Conservation (phyloP, 2,113 vertebrate species). For the Girardinichthys multiradiatus region DNA sequence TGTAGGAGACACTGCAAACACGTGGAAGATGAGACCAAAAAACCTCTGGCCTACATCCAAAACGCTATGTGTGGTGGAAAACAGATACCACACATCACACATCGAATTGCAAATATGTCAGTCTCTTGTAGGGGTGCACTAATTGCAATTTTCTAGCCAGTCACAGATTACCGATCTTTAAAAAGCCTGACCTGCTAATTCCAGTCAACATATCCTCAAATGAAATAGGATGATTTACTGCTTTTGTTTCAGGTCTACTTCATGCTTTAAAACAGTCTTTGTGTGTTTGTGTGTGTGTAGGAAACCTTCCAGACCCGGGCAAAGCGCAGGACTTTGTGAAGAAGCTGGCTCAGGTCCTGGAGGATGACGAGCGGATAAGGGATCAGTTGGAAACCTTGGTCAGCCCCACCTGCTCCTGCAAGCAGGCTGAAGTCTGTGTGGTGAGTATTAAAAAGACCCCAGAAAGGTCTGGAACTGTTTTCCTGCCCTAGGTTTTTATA, state of each 20-base stretch:
- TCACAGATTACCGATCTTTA: too few species aligned
- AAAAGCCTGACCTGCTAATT: too few species aligned
- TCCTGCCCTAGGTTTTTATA: background rate
- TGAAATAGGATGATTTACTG: background rate
- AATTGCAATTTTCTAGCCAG: too few species aligned
- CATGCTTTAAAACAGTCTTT: background rate
- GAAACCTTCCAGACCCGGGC: conserved; percentile 96
- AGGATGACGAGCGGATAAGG: conserved; percentile 94
- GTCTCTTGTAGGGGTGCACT: too few species aligned
- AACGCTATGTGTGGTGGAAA: too few species aligned
- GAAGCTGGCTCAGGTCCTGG: conserved; percentile 96
- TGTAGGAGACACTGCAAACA: too few species aligned
- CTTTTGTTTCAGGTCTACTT: background rate
- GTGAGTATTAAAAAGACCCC: conserved; percentile 77
- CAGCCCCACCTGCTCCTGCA: conserved; percentile 96
- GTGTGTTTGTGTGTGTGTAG: conserved; percentile 65
- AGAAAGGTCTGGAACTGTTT: background rate
- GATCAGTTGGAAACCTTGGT: conserved; percentile 92
- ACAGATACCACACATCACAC: too few species aligned
- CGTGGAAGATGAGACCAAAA: too few species aligned
- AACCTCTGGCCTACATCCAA: too few species aligned
- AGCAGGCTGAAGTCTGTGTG: conserved; percentile 97
- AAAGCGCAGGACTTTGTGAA: conserved; percentile 99
- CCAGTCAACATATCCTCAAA: too few species aligned
- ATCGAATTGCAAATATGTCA: background rate